These are phyloP conservation scores for Rhamphomyia laevipes DNA, from an alignment of 2,888 invertebrate species.

Conservation along the genomic window DNA sequence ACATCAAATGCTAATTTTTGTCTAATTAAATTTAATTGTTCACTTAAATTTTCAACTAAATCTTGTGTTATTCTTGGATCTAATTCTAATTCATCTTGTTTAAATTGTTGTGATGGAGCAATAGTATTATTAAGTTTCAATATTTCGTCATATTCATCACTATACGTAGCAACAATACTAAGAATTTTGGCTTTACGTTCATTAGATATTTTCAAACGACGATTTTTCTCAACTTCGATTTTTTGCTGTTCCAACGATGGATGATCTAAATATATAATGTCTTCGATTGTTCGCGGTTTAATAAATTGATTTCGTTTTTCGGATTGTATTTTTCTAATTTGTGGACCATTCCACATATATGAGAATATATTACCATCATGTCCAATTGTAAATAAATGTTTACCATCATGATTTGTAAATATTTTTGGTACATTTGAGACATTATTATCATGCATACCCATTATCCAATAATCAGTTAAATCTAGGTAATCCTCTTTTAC, in stretches of 20 bases:
- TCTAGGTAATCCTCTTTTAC: conserved; percentile 41
- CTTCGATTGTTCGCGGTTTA: conserved; percentile 11
- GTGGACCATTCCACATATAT: conserved; percentile 42
- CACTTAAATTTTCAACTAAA: conserved; percentile 46
- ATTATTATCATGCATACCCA: conserved; percentile 64
- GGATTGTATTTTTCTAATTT: not conserved
- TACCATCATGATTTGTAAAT: conserved; percentile 46
- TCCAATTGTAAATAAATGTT: conserved; percentile 50
- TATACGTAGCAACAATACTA: conserved; percentile 42
- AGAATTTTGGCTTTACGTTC: conserved; percentile 50
- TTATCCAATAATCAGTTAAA: conserved; percentile 51
- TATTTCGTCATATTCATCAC: conserved; percentile 46
- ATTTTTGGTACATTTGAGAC: conserved; percentile 55
- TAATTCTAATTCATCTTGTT: conserved; percentile 50
- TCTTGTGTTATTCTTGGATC: conserved; percentile 54
- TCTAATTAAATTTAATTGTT: conserved; percentile 49
- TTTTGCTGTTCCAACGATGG: conserved; percentile 51
- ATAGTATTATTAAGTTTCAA: conserved; percentile 44
- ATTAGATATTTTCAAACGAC: conserved; percentile 48
- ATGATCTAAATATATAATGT: conserved; percentile 26
- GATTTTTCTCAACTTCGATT: conserved; percentile 52
- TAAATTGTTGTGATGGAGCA: conserved; percentile 46
- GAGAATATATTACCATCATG: conserved; percentile 68
- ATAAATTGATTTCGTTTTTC: not conserved
- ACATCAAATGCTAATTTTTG: conserved; percentile 56